phyloP scores from a whole-genome alignment of 1,140 invertebrate species.

The Teleopsis dalmanni region DNA sequence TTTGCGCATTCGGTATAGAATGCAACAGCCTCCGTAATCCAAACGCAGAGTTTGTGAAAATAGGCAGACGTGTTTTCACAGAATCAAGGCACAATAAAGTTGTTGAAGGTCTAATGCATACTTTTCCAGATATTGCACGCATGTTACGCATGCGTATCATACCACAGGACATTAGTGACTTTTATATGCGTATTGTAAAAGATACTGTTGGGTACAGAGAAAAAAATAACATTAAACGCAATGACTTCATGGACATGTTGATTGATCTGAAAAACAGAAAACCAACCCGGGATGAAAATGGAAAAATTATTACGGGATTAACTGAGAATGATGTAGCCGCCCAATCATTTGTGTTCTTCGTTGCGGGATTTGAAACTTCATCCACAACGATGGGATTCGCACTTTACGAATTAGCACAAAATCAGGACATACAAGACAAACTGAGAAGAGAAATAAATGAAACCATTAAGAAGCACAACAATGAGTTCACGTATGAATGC shows the following conservation, averaged over 20 bases:
- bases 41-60: conserved; percentile 44
- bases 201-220: conserved; percentile 47
- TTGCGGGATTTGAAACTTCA: conserved; percentile 71
- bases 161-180: conserved; percentile 42
- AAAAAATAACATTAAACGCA: conserved; percentile 43
- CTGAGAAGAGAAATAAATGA: conserved; percentile 56
- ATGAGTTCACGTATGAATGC: conserved; percentile 53
- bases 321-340: conserved; percentile 50
- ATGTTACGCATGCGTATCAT: conserved; percentile 19
- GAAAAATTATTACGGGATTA: conserved; percentile 13
- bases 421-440: conserved; percentile 58
- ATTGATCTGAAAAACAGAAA: conserved; percentile 34
- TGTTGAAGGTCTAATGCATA: conserved; percentile 17
- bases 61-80: conserved; percentile 24
- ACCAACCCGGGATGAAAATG: conserved; percentile 5
- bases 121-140: conserved; percentile 19
- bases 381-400: conserved; percentile 59
- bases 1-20: conserved; percentile 48
- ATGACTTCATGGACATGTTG: conserved; percentile 53
- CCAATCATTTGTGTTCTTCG: conserved; percentile 61
- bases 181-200: conserved; percentile 45
- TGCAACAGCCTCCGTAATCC: conserved; percentile 45
- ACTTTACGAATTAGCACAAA: conserved; percentile 58
- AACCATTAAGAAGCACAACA: conserved; percentile 44
- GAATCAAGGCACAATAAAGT: conserved; percentile 17